Evolutionary conservation across 2,888 invertebrate genomes (phyloP).

Genomic region (Mechanitis messenoides): DNA sequence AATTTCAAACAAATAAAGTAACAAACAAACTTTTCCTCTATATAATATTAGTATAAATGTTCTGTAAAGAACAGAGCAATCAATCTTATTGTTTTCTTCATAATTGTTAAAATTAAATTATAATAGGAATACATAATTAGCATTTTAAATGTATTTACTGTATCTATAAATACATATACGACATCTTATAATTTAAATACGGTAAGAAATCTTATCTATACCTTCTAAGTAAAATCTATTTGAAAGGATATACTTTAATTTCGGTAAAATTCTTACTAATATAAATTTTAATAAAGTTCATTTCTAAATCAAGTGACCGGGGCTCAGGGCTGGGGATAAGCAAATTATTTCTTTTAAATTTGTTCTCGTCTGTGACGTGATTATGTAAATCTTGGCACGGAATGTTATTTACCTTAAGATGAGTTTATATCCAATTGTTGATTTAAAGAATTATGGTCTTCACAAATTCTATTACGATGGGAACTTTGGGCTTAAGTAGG

Average conservation of each 20-base stretch:
- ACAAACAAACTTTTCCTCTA: no score
- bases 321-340: conserved; percentile 38
- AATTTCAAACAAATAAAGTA: no score
- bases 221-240: no score
- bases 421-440: conserved; percentile 24
- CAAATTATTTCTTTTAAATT: conserved; percentile 51
- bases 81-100: conserved; percentile 1
- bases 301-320: conserved; percentile 24
- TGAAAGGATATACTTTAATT: no score
- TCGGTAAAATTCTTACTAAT: neutral
- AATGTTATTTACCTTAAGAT: conserved; percentile 29
- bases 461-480: conserved; percentile 16
- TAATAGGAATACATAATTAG: neutral
- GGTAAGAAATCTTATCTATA: no score
- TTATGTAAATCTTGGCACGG: conserved; percentile 45
- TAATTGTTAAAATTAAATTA: no score
- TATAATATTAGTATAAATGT: no score
- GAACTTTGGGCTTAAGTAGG: neutral
- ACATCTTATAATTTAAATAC: no score
- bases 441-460: conserved; percentile 20
- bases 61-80: conserved; percentile 12
- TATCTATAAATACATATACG: neutral
- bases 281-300: conserved; percentile 12
- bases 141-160: no score
- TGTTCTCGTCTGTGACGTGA: conserved; percentile 36